A percentile compares a stretch with the other conserved stretches of the same genome.
These are phyloP conservation scores for Polydrusus cervinus DNA, from an alignment of 2,888 invertebrate genomes.

Conservation along the genomic window DNA sequence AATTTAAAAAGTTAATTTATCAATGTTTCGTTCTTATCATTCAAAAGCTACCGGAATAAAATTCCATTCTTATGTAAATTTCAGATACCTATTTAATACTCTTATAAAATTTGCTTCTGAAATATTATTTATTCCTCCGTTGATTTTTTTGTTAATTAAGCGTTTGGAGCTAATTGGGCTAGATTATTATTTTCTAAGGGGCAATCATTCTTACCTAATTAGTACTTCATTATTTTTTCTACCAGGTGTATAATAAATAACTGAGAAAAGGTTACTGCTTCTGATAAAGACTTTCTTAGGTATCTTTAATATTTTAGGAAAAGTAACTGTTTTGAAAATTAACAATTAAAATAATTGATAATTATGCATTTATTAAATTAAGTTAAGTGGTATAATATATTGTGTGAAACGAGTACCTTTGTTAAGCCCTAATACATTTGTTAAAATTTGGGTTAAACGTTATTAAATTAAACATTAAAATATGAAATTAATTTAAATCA, in stretches of 20 bases:
- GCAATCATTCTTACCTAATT: slow-evolving; percentile 17
- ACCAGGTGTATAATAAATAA: slow-evolving; percentile 19
- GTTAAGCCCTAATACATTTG: too few species aligned
- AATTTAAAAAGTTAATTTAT: slow-evolving; percentile 34
- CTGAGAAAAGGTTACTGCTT: neutral
- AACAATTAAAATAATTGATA: too few species aligned
- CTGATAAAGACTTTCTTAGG: neutral
- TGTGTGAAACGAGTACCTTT: too few species aligned
- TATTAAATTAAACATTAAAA: too few species aligned
- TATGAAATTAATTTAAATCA: too few species aligned
- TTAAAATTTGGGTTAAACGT: too few species aligned
- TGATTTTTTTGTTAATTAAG: slow-evolving; percentile 15
- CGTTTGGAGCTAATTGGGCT: slow-evolving; percentile 19
- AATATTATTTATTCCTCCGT: neutral
- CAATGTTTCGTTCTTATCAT: slow-evolving; percentile 18
- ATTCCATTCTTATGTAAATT: slow-evolving; percentile 31
- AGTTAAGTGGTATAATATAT: too few species aligned
- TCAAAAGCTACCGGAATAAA: slow-evolving; percentile 31
- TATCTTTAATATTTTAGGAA: neutral
- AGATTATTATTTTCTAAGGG: slow-evolving; percentile 4
- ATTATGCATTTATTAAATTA: too few species aligned
- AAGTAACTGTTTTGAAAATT: too few species aligned
- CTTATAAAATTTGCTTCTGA: slow-evolving; percentile 23
- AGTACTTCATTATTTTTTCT: slow-evolving; percentile 1
- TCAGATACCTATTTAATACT: neutral